phyloP scores from a whole-genome alignment of 2,888 invertebrate species.

The Trichopria drosophilae region DNA sequence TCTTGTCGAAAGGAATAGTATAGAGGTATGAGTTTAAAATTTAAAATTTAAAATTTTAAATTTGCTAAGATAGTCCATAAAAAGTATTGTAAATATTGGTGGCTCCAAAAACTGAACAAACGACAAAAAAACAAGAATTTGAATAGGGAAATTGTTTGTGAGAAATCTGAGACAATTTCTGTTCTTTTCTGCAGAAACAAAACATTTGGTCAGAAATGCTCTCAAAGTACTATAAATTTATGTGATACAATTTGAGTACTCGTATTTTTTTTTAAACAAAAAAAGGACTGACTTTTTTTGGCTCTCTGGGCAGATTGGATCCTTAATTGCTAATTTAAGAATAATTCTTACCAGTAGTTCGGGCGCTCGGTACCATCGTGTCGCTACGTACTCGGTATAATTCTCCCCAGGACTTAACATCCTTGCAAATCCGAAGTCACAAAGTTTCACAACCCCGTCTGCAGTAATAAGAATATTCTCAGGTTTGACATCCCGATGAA shows the following conservation, averaged over 20 bases:
- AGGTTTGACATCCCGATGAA: constrained; percentile 97
- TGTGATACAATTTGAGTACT: background rate
- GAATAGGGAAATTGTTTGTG: too few species aligned
- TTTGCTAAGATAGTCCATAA: too few species aligned
- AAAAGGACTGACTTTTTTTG: background rate
- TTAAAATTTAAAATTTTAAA: too few species aligned
- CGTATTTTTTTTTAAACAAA: background rate
- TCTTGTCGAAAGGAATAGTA: too few species aligned
- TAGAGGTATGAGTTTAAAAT: too few species aligned
- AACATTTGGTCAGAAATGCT: too few species aligned
- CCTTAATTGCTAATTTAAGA: background rate
- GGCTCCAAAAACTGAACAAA: too few species aligned
- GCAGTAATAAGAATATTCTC: constrained; percentile 95
- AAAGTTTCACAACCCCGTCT: constrained; percentile 92
- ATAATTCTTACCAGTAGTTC: constrained; percentile 73
- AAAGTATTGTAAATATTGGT: too few species aligned
- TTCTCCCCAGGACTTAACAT: constrained; percentile 96
- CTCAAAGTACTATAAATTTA: too few species aligned
- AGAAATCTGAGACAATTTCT: too few species aligned
- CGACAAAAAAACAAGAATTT: too few species aligned
- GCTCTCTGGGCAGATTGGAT: background rate
- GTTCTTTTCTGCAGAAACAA: too few species aligned
- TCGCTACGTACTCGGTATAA: constrained; percentile 99
- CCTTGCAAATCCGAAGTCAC: constrained; percentile 98
- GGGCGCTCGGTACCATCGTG: constrained; percentile 97